Base-by-base conservation (phyloP, 1,140 invertebrate species). In the Ephestia elutella region DNA sequence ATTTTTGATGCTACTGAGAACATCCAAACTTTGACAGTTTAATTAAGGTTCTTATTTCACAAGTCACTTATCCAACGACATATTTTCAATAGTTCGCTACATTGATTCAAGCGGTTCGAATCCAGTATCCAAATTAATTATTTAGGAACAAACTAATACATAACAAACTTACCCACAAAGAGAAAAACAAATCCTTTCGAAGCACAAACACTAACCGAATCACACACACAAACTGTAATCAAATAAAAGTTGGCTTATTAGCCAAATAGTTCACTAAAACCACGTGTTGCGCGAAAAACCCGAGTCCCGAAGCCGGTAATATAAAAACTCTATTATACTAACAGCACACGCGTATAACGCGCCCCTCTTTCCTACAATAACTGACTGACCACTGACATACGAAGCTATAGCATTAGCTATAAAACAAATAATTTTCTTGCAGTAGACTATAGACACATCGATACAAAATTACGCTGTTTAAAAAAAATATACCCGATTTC, bases 401-500 rank as follows among this genome's bases (percentile, higher is more conserved):
- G 71, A 78, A 59, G 8, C 11, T 32, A 1, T 32, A 32, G 30
- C 30, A 10, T 10, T 75, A 66, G 71, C 61, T 71, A 68, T 79
- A 78, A 53, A 80, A 83, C 76, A 78, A 78, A 79, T 82, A 84
- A 84, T 86, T 86, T 86, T 80, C 80, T 84, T 65, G 70, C 65
- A 63, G 61, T 66, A 25, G 21, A 25, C 21, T 25, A 25, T 25
- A 62, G 70, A 75, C 77, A 75, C 73, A 81, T 81, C 63, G 68
- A 73, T 56, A 65, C 67, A 66, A 62, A 62, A 75, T 73, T 68
- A 66, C 74, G 11, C 30, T 17, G 15, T 44, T 62, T 56, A 66
- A 62, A 62, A 61, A 51, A 49, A 54, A 54, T 19, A 50, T 32
- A n/a, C 28, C 30, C 49, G 60, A 59, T 38, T 58, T 62, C 54